Conservation (phyloP, 2,113 vertebrate species). For the Pterocles orientalis region DNA sequence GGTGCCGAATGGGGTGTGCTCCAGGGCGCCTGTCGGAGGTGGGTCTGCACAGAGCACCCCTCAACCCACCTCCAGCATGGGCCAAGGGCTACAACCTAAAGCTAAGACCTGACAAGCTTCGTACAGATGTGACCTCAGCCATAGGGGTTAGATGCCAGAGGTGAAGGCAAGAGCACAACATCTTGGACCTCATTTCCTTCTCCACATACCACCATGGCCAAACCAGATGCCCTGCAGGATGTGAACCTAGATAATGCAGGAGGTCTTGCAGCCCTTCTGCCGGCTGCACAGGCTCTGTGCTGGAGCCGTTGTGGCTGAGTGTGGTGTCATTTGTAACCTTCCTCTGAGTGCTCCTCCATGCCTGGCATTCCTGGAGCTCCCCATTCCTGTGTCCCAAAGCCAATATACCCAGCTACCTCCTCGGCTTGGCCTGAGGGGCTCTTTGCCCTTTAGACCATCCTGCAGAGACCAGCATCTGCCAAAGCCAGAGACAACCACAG, state of each 20-base stretch:
- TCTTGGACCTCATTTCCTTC: not conserved
- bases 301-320: not conserved
- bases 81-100: not conserved
- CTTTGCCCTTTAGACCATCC: not conserved
- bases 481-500: not conserved
- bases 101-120: not conserved
- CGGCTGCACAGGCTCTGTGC: not conserved
- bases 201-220: not conserved
- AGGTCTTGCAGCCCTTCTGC: not conserved
- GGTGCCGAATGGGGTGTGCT: not conserved
- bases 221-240: not conserved
- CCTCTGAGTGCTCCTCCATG: not conserved
- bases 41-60: not conserved
- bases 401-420: not conserved
- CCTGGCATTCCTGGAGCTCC: not conserved
- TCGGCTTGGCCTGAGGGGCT: not conserved
- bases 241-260: not conserved
- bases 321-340: not conserved
- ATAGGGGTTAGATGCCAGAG: not conserved
- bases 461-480: not conserved
- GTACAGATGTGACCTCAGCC: not conserved
- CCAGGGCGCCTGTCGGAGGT: not conserved
- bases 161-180: not conserved
- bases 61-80: rapidly evolving
- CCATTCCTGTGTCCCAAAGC: not conserved